Evolutionary conservation across 2,797 vertebrate genomes (phyloP).

Genomic region (Pantherophis vulpinus): DNA sequence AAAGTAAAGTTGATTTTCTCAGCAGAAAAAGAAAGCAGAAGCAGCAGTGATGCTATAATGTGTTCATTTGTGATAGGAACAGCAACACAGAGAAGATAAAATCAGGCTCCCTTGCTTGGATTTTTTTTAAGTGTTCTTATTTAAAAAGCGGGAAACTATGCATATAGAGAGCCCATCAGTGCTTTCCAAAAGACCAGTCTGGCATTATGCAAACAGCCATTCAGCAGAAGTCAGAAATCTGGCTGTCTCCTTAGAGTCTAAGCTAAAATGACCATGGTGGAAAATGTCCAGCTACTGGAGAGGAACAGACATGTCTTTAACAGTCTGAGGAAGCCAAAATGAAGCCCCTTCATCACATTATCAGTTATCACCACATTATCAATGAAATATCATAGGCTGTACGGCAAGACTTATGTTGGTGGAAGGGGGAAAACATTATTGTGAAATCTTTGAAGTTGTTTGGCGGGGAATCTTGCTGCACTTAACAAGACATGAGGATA

Average conservation of each 20-base stretch:
- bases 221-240: not conserved
- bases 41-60: not conserved
- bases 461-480: not conserved
- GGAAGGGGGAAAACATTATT: not conserved
- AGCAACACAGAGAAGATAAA: not conserved
- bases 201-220: not conserved
- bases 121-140: not conserved
- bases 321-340: not conserved
- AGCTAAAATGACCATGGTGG: not conserved
- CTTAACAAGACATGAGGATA: not conserved
- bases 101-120: not conserved
- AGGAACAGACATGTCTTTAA: not conserved
- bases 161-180: not conserved
- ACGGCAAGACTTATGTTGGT: not conserved
- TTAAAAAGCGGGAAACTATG: not conserved
- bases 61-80: not conserved
- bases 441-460: not conserved
- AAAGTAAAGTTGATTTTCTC: not conserved
- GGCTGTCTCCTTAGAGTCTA: not conserved
- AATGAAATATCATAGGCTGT: not conserved
- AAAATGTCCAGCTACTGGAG: not conserved
- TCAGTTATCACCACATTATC: not conserved
- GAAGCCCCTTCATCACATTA: not conserved
- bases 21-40: not conserved
- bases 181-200: not conserved